Evolutionary conservation across 2,888 invertebrate species (phyloP).

Genomic region (Anticlea derivata): DNA sequence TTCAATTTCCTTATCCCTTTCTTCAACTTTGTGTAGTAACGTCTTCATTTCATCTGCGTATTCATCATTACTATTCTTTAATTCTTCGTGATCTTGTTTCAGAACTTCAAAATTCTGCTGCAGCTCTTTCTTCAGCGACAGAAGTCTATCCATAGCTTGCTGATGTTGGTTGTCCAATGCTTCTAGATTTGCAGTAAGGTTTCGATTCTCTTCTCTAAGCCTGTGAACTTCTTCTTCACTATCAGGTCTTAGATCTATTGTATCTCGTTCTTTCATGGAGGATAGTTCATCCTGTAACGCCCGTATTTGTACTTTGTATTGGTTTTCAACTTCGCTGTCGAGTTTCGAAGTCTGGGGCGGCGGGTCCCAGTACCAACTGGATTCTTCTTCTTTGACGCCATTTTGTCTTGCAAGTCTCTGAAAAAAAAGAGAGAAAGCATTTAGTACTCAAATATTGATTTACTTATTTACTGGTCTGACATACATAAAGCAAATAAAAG

Average conservation of each 20-base stretch:
- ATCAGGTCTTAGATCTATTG: slow-evolving; percentile 50
- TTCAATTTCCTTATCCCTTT: slow-evolving; percentile 72
- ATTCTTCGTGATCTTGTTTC: slow-evolving; percentile 74
- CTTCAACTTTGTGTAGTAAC: slow-evolving; percentile 67
- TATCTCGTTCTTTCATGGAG: slow-evolving; percentile 63
- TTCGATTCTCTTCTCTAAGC: slow-evolving; percentile 83
- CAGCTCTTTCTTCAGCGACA: slow-evolving; percentile 80
- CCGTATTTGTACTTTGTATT: slow-evolving; percentile 66
- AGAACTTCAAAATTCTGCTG: slow-evolving; percentile 79
- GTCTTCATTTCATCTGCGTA: slow-evolving; percentile 71
- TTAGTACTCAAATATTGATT: slow-evolving; percentile 1
- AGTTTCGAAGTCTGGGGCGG: slow-evolving; percentile 53
- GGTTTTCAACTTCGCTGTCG: slow-evolving; percentile 50
- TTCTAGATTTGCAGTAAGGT: slow-evolving; percentile 85
- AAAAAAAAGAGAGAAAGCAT: slow-evolving; percentile 51
- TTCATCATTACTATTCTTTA: slow-evolving; percentile 72
- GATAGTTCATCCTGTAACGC: slow-evolving; percentile 68
- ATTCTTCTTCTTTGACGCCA: slow-evolving; percentile 75
- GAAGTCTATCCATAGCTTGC: slow-evolving; percentile 85
- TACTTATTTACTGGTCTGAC: too few relatives aligned
- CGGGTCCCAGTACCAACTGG: slow-evolving; percentile 83
- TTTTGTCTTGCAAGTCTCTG: slow-evolving; percentile 72
- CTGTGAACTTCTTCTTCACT: slow-evolving; percentile 71
- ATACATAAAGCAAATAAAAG: too few relatives aligned
- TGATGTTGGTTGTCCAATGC: slow-evolving; percentile 90